These are phyloP conservation scores for Atrichornis clamosus DNA, from an alignment of 2,113 vertebrate genomes.

Conservation along the genomic window DNA sequence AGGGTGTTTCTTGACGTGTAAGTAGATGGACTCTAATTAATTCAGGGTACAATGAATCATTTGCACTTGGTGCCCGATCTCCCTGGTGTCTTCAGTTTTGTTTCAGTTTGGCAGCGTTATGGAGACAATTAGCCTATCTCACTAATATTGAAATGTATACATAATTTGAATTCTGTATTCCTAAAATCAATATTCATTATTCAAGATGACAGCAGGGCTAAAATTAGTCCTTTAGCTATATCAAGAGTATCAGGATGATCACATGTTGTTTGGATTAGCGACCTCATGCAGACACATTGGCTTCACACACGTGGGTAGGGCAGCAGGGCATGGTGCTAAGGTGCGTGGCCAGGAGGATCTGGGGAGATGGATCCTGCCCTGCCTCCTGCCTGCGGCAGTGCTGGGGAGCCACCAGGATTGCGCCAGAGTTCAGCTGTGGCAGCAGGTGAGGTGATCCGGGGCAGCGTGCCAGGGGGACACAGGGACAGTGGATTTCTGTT, in stretches of 20 bases:
- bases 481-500: not conserved
- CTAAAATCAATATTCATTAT: constrained; percentile 5
- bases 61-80: not conserved
- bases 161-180: not conserved
- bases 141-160: not conserved
- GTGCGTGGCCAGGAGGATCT: not conserved
- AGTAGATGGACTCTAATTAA: not conserved
- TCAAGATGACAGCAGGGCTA: not conserved
- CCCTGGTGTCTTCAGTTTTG: not conserved
- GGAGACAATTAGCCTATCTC: constrained; percentile 6
- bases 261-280: not conserved
- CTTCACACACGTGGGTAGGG: not conserved
- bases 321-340: not conserved
- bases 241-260: not conserved
- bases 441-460: not conserved
- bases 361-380: not conserved
- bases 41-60: not conserved
- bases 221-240: not conserved
- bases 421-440: accelerated
- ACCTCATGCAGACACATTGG: not conserved
- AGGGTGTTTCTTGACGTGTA: not conserved
- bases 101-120: not conserved
- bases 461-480: not conserved
- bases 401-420: not conserved
- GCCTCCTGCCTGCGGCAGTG: not conserved